Evolutionary conservation across 2,113 vertebrate species (phyloP), one percentile per base, ranked within the genome.

Genomic region (Proterorhinus semilunaris): DNA sequence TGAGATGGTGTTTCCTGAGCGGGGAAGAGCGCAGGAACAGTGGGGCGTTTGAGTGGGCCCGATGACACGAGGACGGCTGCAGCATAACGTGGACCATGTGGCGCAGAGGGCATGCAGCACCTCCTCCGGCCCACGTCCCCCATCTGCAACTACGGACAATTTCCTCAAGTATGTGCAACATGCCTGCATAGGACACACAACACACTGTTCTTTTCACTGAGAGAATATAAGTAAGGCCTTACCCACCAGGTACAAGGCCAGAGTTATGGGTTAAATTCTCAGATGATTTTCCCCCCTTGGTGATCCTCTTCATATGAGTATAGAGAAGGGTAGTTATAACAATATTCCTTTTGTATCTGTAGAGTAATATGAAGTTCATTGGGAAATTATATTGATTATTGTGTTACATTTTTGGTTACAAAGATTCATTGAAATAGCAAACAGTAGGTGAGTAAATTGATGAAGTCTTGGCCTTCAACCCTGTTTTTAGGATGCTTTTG

Each of bases 131-230:
- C 52, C 68, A 72, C 65, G 16, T n/a, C 83, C 76, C 65, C 69
- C 69, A 51, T 64, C 62, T 81, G 65, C 62, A 69, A 54, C 76
- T 83, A 88, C 75, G 81, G 85, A 89, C 89, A 89, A 90, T 92
- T 91, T 92, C 87, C 87, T 88, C 83, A 89, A 90, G 79, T 87
- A 89, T 90, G 84, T 65, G 65, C 79, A 76, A 83, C 74, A 81
- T 74, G 72, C 75, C 86, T 45, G 66, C 50, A 51, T 49, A 57
- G 53, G 51, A 71, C 48, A 50, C 49, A 51, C 46, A 51, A 8
- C 17, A 36, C 65, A 47, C 54, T 64, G 27, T 61, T 58, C 17
- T 45, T 85, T 63, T 67, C 58, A 57, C 66, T 69, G 53, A 74
- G 65, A 27, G 67, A 10, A 62, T 83, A 87, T 80, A 65, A 84